Evolutionary conservation across 1,140 invertebrate species (phyloP), one percentile per base, ranked within the genome.

Genomic region (Zaprionus davidi): DNA sequence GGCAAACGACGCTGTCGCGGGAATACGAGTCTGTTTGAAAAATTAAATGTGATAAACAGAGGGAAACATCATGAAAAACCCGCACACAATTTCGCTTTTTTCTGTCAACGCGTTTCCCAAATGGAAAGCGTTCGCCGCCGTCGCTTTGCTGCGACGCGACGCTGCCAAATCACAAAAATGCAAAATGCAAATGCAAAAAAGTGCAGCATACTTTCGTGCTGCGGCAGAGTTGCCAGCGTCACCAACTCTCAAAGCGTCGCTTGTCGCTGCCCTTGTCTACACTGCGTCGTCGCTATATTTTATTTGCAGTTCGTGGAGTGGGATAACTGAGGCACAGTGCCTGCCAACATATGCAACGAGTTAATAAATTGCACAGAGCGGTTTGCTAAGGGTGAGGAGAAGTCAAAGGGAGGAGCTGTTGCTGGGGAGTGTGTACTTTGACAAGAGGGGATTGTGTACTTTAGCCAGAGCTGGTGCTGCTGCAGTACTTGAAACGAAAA

Each of bases 331-430:
- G 20, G 53, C 41, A 60, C 55, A 68, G 63, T 82, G 81, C 70
- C 73, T 70, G 77, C 78, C 80, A 90, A 81, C 85, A 90, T 90
- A 90, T 90, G 86, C 85, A 85, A 73, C 82, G 85, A 82, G 85
- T 90, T 90, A 90, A 90, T 90, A 90, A 90, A 90, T 90, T 81
- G 69, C 76, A 77, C 56, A 82, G 62, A 28, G 11, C 2, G 22
- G 31, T 49, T 20, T 9, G 31, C n/a, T 17, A n/a, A 20, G 34
- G 49, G 17, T 5, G 12, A 24, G 11, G 46, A n/a, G n/a, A 2
- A 26, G 22, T 28, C 26, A 13, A 17, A 17, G 51, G 17, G 11
- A 26, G 59, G 26, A 13, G 11, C 3, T 6, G 34, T 22, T 12
- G 6, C 15, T 17, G 44, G 22, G 49, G 22, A 24, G 13, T 51